phyloP scores from a whole-genome alignment of 2,888 invertebrate genomes.

The Hypomecis atomaria region DNA sequence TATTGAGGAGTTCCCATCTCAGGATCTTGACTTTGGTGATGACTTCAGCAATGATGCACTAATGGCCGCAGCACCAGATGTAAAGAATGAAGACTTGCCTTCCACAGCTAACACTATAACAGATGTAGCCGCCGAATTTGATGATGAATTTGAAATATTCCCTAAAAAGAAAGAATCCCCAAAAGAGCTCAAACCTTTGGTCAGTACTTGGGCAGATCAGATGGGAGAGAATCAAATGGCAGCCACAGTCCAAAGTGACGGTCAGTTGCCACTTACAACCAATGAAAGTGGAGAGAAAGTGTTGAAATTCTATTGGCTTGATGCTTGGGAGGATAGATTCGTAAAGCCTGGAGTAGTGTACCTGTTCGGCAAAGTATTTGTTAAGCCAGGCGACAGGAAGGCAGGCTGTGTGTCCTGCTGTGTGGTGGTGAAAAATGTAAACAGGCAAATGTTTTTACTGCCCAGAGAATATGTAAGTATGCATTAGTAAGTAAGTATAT shows the following conservation, averaged over 20 bases:
- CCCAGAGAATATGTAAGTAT: conserved; percentile 93
- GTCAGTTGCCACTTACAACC: conserved; percentile 82
- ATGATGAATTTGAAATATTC: conserved; percentile 79
- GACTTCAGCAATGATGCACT: conserved; percentile 72
- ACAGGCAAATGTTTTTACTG: conserved; percentile 92
- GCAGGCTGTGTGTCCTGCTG: conserved; percentile 91
- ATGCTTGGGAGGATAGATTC: too few relatives aligned
- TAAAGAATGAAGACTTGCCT: conserved; percentile 50
- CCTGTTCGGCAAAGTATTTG: conserved; percentile 96
- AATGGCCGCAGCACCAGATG: conserved; percentile 36
- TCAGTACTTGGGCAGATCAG: conserved; percentile 72
- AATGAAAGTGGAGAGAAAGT: conserved; percentile 83
- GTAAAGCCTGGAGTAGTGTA: conserved; percentile 95
- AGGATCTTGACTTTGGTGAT: conserved; percentile 75
- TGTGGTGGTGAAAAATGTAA: conserved; percentile 92
- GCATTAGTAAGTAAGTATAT: too few relatives aligned
- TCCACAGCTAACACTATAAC: conserved; percentile 62
- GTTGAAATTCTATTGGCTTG: conserved; percentile 88
- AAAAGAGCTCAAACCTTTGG: conserved; percentile 66
- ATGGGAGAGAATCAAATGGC: conserved; percentile 65
- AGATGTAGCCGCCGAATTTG: conserved; percentile 77
- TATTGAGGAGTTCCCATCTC: conserved; percentile 78
- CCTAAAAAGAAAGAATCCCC: conserved; percentile 63
- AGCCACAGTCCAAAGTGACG: conserved; percentile 73
- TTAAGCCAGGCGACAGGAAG: conserved; percentile 75